Conservation (phyloP, 2,113 vertebrate genomes). For the Motacilla tschutschensis region DNA sequence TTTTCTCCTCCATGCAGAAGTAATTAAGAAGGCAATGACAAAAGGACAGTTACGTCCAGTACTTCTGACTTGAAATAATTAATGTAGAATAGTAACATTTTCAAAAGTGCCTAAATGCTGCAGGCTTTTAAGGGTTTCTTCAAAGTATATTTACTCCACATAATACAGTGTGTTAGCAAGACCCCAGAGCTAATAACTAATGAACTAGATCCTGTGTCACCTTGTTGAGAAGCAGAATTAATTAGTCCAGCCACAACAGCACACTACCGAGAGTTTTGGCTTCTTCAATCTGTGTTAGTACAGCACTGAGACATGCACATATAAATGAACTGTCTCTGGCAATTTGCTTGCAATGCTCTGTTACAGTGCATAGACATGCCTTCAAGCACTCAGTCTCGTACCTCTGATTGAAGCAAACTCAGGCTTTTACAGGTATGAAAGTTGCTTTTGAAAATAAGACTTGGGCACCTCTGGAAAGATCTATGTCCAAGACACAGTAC, state of each 20-base stretch:
- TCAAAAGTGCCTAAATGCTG: slow-evolving; percentile 2
- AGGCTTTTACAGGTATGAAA: neutral
- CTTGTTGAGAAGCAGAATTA: slow-evolving; percentile 23
- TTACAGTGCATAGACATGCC: neutral
- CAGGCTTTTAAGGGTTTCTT: slow-evolving; percentile 2
- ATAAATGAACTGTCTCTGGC: neutral
- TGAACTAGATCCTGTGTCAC: neutral
- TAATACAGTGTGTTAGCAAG: neutral
- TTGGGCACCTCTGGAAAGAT: neutral
- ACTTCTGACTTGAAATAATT: slow-evolving; percentile 1
- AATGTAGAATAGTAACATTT: neutral
- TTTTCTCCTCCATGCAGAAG: neutral
- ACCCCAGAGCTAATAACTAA: slow-evolving; percentile 35
- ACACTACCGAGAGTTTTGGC: neutral
- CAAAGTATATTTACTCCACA: slow-evolving; percentile 6
- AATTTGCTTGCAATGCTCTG: neutral
- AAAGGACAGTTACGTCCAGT: neutral
- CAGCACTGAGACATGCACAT: neutral
- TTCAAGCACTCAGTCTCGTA: neutral
- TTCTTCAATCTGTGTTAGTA: neutral
- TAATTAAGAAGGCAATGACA: slow-evolving; percentile 14
- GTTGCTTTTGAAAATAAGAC: neutral
- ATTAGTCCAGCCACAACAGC: neutral
- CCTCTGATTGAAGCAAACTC: neutral
- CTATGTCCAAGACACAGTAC: neutral